Base-by-base conservation (phyloP, 2,797 vertebrate genomes). In the Acanthurus leucopareius region DNA sequence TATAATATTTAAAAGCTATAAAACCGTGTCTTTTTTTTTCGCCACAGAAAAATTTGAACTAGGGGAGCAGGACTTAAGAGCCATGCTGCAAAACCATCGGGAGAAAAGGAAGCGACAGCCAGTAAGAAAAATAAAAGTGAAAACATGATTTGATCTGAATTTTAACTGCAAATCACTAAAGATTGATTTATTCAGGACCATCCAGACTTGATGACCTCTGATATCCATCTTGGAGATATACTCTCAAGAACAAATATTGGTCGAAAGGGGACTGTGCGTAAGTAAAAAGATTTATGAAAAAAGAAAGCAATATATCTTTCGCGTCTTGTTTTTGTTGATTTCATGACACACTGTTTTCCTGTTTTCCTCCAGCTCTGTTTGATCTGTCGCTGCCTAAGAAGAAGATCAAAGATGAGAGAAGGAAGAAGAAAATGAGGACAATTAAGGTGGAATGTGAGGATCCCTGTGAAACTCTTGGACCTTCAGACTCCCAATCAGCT, bases 31-130 rank as follows among this genome's bases (percentile, higher is more conserved):
- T 93, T 66, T 7, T 45, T 93, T 84, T 44, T 38, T 60, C 10
- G 28, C 28, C 28, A 87, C 90, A 99, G 98, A 98, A 80, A 99
- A 97, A 93, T 87, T 96, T 65, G 97, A 99, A 47, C 89, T 99
- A 40, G 96, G 96, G 47, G 97, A 98, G 73, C 95, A 81, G 6
- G 97, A 98, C 75, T 91, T 99, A 86, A 98, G 96, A 93, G 89
- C 92, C 73, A 96, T 99, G 97, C 76, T 99, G 70, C 97, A 92
- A 88, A 98, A 96, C 85, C 97, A 99, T 86, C 93, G 95, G 0
- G 98, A 99, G 90, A 99, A 99, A 87, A 96, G 98, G 87, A 99
- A 97, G 91, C 94, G 92, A 16, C 97, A 99, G 8, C 97, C 97
- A 60, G 98, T 99, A 94, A 96, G 97, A 1, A 1, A 40, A 10